Conservation (phyloP, 2,113 vertebrate genomes). For the Bucco capensis region DNA sequence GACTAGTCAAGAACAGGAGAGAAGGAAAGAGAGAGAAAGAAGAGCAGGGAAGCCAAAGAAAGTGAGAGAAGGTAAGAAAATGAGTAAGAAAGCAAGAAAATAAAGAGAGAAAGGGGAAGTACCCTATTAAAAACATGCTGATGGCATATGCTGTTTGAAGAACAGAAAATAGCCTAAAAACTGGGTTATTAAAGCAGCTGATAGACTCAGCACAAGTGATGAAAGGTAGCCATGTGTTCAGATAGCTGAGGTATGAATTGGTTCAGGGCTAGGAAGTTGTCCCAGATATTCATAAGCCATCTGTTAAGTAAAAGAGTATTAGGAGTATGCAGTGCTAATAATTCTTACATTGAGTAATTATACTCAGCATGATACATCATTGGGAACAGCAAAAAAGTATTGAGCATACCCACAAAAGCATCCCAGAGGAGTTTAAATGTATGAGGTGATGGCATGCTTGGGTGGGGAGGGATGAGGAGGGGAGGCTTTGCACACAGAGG, state of each 20-base stretch:
- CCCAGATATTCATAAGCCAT: conserved; percentile 52
- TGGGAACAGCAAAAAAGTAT: background rate
- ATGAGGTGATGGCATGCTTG: background rate
- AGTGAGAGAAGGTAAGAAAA: background rate
- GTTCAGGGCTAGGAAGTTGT: conserved; percentile 11
- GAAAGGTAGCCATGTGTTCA: conserved; percentile 56
- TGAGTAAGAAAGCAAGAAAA: background rate
- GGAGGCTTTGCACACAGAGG: background rate
- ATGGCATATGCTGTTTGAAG: background rate
- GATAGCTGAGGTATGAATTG: conserved; percentile 33
- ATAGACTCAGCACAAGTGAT: background rate
- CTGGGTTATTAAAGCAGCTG: conserved; percentile 23
- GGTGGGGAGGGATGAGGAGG: background rate
- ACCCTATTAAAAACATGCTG: background rate
- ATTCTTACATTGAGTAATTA: conserved; percentile 8
- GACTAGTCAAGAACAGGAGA: background rate
- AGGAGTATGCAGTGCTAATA: background rate
- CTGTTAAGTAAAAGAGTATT: conserved; percentile 35
- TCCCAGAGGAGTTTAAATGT: background rate
- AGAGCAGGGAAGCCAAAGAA: background rate
- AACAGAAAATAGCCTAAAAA: background rate
- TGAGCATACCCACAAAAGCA: background rate
- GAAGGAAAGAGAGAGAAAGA: background rate
- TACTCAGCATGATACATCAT: background rate
- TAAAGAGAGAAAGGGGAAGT: background rate